A percentile compares a stretch with the other conserved stretches of the same genome.
phyloP scores from a whole-genome alignment of 2,113 vertebrate genomes.

The Brienomyrus brachyistius region DNA sequence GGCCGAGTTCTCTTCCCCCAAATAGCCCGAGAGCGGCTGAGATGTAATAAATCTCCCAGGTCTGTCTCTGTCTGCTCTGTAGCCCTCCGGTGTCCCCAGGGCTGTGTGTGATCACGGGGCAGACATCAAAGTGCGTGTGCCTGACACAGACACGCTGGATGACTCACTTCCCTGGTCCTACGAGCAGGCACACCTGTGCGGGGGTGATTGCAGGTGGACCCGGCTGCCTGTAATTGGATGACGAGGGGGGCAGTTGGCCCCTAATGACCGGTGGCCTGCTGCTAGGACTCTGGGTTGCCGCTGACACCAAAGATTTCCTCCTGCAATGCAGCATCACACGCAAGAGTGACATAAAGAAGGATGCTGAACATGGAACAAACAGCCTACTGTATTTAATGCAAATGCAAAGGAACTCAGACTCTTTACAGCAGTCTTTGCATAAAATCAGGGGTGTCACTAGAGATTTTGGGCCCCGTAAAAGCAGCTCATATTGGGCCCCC shows the following conservation, averaged over 20 bases:
- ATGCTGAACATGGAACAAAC: neutral
- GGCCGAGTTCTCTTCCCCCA: slow-evolving; percentile 33
- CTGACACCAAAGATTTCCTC: slow-evolving; percentile 73
- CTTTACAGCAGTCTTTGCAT: neutral
- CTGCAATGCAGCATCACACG: slow-evolving; percentile 47
- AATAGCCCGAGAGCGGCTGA: slow-evolving; percentile 45
- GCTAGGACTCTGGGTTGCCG: slow-evolving; percentile 80
- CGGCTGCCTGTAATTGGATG: slow-evolving; percentile 87
- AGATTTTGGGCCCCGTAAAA: neutral
- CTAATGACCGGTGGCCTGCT: slow-evolving; percentile 81
- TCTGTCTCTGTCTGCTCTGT: slow-evolving; percentile 43
- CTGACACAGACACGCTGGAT: slow-evolving; percentile 63
- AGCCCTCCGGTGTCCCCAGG: slow-evolving; percentile 56
- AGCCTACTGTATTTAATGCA: neutral
- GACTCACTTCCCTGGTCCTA: slow-evolving; percentile 74
- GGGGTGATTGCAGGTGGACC: slow-evolving; percentile 90
- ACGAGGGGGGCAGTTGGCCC: slow-evolving; percentile 81
- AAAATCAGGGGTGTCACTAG: neutral
- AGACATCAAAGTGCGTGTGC: slow-evolving; percentile 65
- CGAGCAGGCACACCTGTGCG: slow-evolving; percentile 81
- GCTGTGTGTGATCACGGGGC: slow-evolving; percentile 55
- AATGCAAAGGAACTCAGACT: neutral
- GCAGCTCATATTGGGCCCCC: neutral
- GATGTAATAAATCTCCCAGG: slow-evolving; percentile 66
- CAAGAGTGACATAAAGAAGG: neutral